Percentiles rank a stretch among this genome's conserved stretches.
Conservation (phyloP, 2,888 invertebrate genomes). For the Antheraea assamensis region DNA sequence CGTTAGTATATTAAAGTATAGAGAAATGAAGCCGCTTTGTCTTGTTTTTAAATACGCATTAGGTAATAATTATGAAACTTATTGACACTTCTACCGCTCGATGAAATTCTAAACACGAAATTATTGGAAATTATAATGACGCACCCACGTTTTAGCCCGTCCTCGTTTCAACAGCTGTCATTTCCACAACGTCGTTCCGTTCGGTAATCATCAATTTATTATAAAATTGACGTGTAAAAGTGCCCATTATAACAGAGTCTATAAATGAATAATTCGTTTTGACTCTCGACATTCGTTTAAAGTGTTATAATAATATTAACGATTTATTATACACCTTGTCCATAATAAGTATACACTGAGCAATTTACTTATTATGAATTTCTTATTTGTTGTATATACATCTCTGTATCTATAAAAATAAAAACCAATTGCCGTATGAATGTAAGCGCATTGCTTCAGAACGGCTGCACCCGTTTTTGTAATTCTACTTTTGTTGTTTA, state of each 20-base stretch:
- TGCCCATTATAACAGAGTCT: slow-evolving; percentile 28
- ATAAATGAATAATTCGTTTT: slow-evolving; percentile 31
- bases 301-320: slow-evolving; percentile 8
- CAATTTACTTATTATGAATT: background rate
- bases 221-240: slow-evolving; percentile 37
- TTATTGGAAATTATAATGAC: slow-evolving; percentile 20
- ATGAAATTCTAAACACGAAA: slow-evolving; percentile 15
- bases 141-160: slow-evolving; percentile 21
- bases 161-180: slow-evolving; percentile 36
- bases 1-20: background rate
- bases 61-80: background rate
- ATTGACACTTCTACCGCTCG: slow-evolving; percentile 10
- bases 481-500: too few species aligned
- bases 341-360: background rate
- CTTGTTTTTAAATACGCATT: background rate
- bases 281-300: slow-evolving; percentile 20
- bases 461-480: too few species aligned
- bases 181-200: slow-evolving; percentile 30
- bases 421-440: too few species aligned
- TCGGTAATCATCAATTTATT: slow-evolving; percentile 40
- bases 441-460: too few species aligned
- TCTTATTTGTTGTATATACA: background rate
- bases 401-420: background rate
- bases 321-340: background rate
- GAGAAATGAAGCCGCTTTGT: background rate